A percentile compares a stretch with the other conserved stretches of the same genome.
These are phyloP conservation scores for Vombatus ursinus DNA, from an alignment of 2,113 vertebrate species.

Conservation along the genomic window DNA sequence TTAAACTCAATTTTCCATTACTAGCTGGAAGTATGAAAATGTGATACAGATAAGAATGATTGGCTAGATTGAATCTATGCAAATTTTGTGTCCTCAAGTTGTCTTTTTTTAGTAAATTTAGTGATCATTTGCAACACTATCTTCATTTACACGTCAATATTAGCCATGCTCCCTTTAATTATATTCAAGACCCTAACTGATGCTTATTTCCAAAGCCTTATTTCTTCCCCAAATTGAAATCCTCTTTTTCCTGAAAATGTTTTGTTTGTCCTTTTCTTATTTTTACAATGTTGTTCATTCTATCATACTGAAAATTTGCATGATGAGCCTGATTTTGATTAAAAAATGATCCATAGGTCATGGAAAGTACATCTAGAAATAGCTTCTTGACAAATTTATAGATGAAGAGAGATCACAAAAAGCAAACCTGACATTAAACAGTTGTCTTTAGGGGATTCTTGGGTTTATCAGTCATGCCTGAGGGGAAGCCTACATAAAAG, in stretches of 20 bases:
- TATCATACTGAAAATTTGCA: neutral
- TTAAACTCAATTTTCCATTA: neutral
- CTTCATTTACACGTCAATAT: neutral
- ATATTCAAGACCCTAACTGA: neutral
- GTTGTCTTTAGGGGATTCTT: slow-evolving; percentile 42
- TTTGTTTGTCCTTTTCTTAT: neutral
- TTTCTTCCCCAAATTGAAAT: neutral
- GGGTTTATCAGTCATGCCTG: slow-evolving; percentile 47
- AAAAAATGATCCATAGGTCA: slow-evolving; percentile 1
- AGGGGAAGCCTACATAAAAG: slow-evolving; percentile 61
- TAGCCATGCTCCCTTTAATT: neutral
- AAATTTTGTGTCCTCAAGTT: slow-evolving; percentile 25
- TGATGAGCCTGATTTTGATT: slow-evolving; percentile 29
- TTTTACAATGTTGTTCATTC: neutral
- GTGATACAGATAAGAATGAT: neutral
- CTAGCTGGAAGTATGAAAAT: neutral
- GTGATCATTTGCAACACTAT: slow-evolving; percentile 10
- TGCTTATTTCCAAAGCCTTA: neutral
- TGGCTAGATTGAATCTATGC: neutral
- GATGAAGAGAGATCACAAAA: slow-evolving; percentile 52
- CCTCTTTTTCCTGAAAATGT: neutral
- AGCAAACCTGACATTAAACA: slow-evolving; percentile 72
- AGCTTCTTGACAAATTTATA: slow-evolving; percentile 40
- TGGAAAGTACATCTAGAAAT: slow-evolving; percentile 19
- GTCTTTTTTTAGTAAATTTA: neutral